Evolutionary conservation across 2,888 invertebrate species (phyloP).

Genomic region (Ornithoptera priamus): DNA sequence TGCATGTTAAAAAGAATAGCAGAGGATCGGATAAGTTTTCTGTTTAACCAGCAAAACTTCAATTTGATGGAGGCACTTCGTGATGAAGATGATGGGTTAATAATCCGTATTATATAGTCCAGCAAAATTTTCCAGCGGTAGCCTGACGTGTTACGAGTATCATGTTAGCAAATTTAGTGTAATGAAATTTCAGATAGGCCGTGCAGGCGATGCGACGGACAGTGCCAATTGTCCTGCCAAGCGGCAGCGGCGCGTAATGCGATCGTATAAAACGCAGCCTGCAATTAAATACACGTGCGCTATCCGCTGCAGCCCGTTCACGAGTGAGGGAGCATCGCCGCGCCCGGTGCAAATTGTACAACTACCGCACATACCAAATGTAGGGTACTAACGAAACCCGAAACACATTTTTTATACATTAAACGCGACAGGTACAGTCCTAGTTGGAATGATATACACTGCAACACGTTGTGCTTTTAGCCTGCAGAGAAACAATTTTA

Average conservation of each 20-base stretch:
- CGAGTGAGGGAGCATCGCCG: conserved; percentile 46
- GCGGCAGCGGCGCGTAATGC: conserved; percentile 19
- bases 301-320: conserved; percentile 42
- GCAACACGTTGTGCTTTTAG: too few relatives aligned
- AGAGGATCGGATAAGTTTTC: too few relatives aligned
- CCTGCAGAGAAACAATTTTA: too few relatives aligned
- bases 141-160: conserved; percentile 1
- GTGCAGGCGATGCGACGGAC: conserved; percentile 12
- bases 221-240: conserved; percentile 32
- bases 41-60: too few relatives aligned
- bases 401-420: conserved; percentile 46
- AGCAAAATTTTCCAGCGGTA: neutral
- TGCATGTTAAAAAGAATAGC: too few relatives aligned
- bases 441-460: too few relatives aligned
- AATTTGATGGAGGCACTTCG: too few relatives aligned
- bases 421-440: conserved; percentile 48
- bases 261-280: conserved; percentile 61
- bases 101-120: neutral
- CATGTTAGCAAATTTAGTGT: conserved; percentile 17
- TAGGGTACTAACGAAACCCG: conserved; percentile 59
- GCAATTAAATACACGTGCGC: conserved; percentile 66
- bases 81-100: neutral
- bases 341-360: conserved; percentile 70
- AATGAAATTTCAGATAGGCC: conserved; percentile 23
- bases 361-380: conserved; percentile 43